phyloP scores from a whole-genome alignment of 2,113 vertebrate species.

The Odontesthes bonariensis region DNA sequence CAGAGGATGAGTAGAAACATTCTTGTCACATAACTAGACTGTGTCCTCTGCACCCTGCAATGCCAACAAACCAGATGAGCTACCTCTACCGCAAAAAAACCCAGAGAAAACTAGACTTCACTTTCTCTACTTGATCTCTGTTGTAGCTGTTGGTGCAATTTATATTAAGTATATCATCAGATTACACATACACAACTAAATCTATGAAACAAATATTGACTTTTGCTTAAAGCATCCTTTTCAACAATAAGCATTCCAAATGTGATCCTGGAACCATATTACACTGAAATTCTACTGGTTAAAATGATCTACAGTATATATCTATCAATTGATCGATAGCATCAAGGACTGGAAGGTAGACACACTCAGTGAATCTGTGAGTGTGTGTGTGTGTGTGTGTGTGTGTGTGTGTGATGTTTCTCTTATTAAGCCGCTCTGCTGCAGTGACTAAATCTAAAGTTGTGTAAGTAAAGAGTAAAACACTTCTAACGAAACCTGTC shows the following conservation, averaged over 20 bases:
- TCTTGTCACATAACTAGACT: slow-evolving; percentile 28
- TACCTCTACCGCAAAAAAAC: background rate
- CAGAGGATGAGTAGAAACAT: slow-evolving; percentile 9
- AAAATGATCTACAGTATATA: background rate
- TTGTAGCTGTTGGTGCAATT: slow-evolving; percentile 19
- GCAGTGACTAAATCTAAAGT: slow-evolving; percentile 18
- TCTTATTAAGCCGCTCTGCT: background rate
- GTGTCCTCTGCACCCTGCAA: slow-evolving; percentile 21
- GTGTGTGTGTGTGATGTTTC: background rate
- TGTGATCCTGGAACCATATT: background rate
- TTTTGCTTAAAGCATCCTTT: background rate
- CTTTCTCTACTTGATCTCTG: slow-evolving; percentile 21
- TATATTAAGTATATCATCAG: background rate
- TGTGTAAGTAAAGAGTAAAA: slow-evolving; percentile 47
- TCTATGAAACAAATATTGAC: background rate
- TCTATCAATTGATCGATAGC: background rate
- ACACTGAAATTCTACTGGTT: background rate
- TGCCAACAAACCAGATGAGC: background rate
- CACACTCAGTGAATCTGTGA: background rate
- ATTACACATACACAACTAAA: background rate
- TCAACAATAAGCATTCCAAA: background rate
- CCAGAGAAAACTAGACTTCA: background rate
- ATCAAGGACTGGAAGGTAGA: background rate
- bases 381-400: slow-evolving; percentile 3
- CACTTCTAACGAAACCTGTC: slow-evolving; percentile 15